phyloP scores from a whole-genome alignment of 2,113 vertebrate genomes.

The Mirounga angustirostris region DNA sequence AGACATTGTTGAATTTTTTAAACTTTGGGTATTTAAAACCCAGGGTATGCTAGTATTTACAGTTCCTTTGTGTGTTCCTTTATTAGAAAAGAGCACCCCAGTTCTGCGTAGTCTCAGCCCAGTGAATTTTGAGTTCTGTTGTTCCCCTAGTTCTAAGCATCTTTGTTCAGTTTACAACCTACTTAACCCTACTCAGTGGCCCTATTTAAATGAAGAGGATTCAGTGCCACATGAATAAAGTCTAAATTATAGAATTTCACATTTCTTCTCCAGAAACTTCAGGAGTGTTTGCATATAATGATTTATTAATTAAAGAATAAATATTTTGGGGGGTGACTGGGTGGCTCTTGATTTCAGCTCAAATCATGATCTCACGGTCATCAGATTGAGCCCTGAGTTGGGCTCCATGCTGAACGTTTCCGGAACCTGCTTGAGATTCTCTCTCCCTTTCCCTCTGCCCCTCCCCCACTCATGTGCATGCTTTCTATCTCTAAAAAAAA shows the following conservation, averaged over 20 bases:
- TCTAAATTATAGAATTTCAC: background rate
- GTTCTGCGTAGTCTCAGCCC: background rate
- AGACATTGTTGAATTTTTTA: background rate
- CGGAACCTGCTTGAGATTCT: background rate
- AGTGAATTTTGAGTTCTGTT: background rate
- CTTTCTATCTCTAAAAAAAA: background rate
- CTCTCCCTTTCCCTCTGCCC: background rate
- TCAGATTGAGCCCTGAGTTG: background rate
- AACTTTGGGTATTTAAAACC: background rate
- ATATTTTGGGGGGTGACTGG: background rate
- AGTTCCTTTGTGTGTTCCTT: background rate
- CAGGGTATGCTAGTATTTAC: background rate
- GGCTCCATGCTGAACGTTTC: no score
- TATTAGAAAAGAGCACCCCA: background rate
- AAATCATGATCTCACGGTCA: background rate
- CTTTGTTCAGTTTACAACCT: background rate
- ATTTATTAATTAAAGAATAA: slow-evolving; percentile 21
- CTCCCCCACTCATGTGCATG: background rate
- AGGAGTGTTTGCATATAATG: background rate
- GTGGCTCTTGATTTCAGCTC: background rate
- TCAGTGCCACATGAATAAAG: background rate
- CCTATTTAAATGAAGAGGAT: background rate
- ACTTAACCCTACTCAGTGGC: background rate
- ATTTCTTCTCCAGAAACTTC: slow-evolving; percentile 39
- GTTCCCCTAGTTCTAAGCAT: background rate